Conservation (phyloP, 2,888 invertebrate species). For the Calameuta idolon region DNA sequence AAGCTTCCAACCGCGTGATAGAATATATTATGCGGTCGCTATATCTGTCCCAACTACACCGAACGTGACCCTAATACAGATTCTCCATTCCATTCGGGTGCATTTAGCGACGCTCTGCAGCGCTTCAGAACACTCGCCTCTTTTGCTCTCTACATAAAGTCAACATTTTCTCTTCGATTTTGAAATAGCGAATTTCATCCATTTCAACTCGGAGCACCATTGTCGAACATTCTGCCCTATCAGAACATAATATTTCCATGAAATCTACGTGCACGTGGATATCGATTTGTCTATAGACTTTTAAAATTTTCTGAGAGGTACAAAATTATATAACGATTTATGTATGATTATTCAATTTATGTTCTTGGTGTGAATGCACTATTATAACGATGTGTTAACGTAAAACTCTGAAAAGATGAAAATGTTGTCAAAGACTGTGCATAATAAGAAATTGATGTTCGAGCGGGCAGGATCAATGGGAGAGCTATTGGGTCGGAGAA, state of each 20-base stretch:
- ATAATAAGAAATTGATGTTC: neutral
- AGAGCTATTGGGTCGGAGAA: neutral
- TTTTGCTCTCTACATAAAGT: neutral
- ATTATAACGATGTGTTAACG: neutral
- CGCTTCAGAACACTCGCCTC: neutral
- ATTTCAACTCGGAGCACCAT: neutral
- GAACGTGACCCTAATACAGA: constrained; percentile 6
- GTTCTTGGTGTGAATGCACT: too few species aligned
- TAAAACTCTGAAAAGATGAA: neutral
- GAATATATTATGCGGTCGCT: constrained; percentile 47
- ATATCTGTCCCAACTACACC: constrained; percentile 15
- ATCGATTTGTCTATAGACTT: neutral
- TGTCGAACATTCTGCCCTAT: neutral
- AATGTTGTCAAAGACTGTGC: neutral
- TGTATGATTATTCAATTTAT: neutral
- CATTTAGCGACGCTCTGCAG: neutral
- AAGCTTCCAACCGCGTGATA: constrained; percentile 33
- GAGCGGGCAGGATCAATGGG: neutral
- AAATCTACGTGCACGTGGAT: neutral
- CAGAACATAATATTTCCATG: neutral
- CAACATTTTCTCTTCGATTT: neutral
- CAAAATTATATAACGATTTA: neutral
- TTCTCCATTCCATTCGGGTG: neutral
- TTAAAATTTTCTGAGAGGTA: neutral
- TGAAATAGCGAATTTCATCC: neutral